phyloP scores from a whole-genome alignment of 2,797 vertebrate species.

The Apodemus agrarius region DNA sequence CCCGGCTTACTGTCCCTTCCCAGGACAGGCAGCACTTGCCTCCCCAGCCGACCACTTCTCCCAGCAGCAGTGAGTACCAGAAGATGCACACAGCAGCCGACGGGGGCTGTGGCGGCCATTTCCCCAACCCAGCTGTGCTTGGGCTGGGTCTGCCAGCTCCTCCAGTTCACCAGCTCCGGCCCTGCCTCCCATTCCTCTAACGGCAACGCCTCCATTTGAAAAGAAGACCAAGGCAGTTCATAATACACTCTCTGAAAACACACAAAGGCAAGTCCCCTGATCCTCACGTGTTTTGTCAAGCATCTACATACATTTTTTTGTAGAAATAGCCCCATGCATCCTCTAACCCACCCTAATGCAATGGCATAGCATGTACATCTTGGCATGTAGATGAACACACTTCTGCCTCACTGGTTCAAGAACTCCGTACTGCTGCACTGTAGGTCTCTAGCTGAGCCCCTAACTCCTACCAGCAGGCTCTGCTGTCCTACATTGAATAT shows the following conservation, averaged over 20 bases:
- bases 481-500: not conserved
- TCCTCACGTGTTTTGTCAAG: not conserved
- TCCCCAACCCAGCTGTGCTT: not conserved
- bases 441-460: not conserved
- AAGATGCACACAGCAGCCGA: not conserved
- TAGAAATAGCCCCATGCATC: not conserved
- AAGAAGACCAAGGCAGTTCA: not conserved
- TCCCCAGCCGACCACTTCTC: not conserved
- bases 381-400: not conserved
- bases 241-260: not conserved
- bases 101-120: not conserved
- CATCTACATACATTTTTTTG: not conserved
- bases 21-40: not conserved
- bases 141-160: not conserved
- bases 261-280: not conserved
- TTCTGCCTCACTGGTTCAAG: not conserved
- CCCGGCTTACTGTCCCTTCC: not conserved
- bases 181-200: not conserved
- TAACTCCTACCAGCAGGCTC: not conserved
- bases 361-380: not conserved
- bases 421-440: no score
- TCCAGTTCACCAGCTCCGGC: not conserved
- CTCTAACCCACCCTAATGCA: no score
- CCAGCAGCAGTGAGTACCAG: not conserved
- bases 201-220: not conserved